phyloP scores from a whole-genome alignment of 2,888 invertebrate genomes.

The Hedya salicella region DNA sequence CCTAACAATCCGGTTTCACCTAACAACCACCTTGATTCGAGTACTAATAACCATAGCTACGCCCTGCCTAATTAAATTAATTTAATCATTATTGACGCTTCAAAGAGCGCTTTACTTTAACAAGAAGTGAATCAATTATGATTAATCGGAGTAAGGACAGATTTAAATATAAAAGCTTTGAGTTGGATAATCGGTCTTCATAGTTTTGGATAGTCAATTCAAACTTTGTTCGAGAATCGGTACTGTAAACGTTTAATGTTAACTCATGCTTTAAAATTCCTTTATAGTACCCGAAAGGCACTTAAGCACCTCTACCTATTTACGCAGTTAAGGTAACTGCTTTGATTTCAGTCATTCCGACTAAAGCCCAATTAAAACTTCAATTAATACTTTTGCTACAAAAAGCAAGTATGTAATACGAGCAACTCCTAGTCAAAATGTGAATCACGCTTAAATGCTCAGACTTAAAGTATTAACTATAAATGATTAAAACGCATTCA shows the following conservation, averaged over 20 bases:
- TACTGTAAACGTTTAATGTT: background rate
- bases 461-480: too few relatives aligned
- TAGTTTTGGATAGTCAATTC: background rate
- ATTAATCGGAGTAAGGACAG: constrained; percentile 17
- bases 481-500: too few relatives aligned
- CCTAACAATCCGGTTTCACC: constrained; percentile 1
- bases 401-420: too few relatives aligned
- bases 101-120: constrained; percentile 15
- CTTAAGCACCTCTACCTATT: background rate
- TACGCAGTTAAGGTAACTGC: too few relatives aligned
- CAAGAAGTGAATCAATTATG: constrained; percentile 16
- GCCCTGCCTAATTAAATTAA: constrained; percentile 20
- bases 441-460: too few relatives aligned
- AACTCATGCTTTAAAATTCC: too few relatives aligned
- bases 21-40: constrained; percentile 18
- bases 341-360: too few relatives aligned
- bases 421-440: too few relatives aligned
- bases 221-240: background rate
- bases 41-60: constrained; percentile 28
- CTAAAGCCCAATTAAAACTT: too few relatives aligned
- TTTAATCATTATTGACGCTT: constrained; percentile 31
- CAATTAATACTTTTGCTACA: too few relatives aligned
- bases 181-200: constrained; percentile 1
- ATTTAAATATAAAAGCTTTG: constrained; percentile 1
- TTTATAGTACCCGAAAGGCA: background rate